A percentile compares a stretch with the other conserved stretches of the same genome.
phyloP scores from a whole-genome alignment of 1,140 invertebrate genomes.

The Ptiloglossa arizonensis region DNA sequence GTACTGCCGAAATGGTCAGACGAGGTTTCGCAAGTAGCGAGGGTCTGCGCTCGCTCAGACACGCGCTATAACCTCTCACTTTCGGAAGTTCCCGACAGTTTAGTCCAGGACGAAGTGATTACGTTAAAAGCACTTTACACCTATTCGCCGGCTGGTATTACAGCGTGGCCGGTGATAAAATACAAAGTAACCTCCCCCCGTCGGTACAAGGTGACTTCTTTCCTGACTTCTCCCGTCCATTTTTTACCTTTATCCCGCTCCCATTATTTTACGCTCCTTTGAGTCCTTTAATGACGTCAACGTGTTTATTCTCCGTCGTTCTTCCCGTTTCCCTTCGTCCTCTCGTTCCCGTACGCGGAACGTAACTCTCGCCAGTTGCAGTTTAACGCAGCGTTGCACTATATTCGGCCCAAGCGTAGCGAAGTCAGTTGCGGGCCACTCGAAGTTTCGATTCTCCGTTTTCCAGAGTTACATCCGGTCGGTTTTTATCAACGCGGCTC shows the following conservation, averaged over 20 bases:
- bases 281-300: neutral
- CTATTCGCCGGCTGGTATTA: conserved; percentile 62
- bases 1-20: conserved; percentile 52
- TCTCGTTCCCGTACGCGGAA: neutral
- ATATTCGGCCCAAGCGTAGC: too few relatives aligned
- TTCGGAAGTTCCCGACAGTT: conserved; percentile 70
- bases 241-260: conserved; percentile 14
- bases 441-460: too few relatives aligned
- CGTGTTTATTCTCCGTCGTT: neutral
- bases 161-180: conserved; percentile 60
- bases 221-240: conserved; percentile 31
- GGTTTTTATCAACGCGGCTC: too few relatives aligned
- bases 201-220: conserved; percentile 33
- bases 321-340: neutral
- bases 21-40: conserved; percentile 44
- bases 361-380: too few relatives aligned
- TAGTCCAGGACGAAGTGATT: conserved; percentile 69
- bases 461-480: too few relatives aligned
- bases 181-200: conserved; percentile 61
- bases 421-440: too few relatives aligned
- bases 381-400: too few relatives aligned
- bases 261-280: neutral
- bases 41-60: conserved; percentile 53
- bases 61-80: conserved; percentile 73
- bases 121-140: conserved; percentile 77